These are phyloP conservation scores for Caenorhabditis wallacei DNA, from an alignment of 2,888 invertebrate species.

Conservation along the genomic window DNA sequence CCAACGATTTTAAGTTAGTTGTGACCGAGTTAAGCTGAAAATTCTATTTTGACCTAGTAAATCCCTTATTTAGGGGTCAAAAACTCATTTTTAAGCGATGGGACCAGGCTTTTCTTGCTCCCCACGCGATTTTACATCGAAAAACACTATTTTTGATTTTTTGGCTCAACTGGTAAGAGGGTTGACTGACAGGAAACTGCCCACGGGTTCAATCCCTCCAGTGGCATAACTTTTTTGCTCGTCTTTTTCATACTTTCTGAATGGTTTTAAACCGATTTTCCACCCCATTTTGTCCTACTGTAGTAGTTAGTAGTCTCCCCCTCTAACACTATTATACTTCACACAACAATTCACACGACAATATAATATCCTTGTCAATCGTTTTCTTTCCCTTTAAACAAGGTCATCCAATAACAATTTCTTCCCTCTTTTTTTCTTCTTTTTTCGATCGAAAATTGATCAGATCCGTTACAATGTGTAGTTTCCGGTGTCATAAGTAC, in stretches of 20 bases:
- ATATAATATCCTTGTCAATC: conserved; percentile 14
- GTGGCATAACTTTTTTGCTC: background rate
- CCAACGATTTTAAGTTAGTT: too few relatives aligned
- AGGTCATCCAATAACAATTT: background rate
- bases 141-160: background rate
- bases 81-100: background rate
- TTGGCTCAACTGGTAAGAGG: background rate
- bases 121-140: background rate
- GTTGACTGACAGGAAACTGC: background rate
- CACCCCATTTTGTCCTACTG: background rate
- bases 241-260: background rate
- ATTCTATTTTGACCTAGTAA: too few relatives aligned
- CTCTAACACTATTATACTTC: background rate
- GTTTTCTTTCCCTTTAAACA: background rate
- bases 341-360: conserved; percentile 10
- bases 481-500: conserved; percentile 1
- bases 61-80: too few relatives aligned
- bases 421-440: background rate
- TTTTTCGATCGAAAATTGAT: background rate
- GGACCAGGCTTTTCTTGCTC: background rate
- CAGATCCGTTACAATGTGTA: conserved; percentile 5
- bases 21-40: too few relatives aligned
- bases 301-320: background rate
- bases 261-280: background rate
- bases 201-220: background rate